Conservation (phyloP, 2,113 vertebrate species). For the Ariopsis seemanni region DNA sequence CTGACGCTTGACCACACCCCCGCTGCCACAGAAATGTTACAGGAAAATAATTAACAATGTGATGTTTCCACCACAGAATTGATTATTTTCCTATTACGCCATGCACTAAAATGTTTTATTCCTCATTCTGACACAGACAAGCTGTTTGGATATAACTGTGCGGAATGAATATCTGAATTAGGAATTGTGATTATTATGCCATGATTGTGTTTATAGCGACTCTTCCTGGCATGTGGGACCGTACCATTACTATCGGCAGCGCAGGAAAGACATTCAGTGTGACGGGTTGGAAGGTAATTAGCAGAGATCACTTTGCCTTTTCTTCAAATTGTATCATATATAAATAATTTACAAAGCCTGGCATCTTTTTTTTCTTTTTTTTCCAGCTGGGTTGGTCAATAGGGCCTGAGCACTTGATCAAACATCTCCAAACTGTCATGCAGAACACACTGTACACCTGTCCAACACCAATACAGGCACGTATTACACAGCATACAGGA, state of each 20-base stretch:
- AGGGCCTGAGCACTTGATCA: slow-evolving; percentile 86
- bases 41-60: background rate
- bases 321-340: background rate
- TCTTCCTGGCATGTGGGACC: slow-evolving; percentile 96
- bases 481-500: slow-evolving; percentile 9
- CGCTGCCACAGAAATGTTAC: background rate
- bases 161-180: background rate
- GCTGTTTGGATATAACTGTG: background rate
- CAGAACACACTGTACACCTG: slow-evolving; percentile 90
- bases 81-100: background rate
- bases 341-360: background rate
- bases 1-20: too few species aligned
- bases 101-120: background rate
- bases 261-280: slow-evolving; percentile 94
- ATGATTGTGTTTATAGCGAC: slow-evolving; percentile 72
- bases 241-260: slow-evolving; percentile 91
- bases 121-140: background rate
- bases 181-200: background rate
- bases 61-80: background rate
- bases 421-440: slow-evolving; percentile 93
- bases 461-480: slow-evolving; percentile 88
- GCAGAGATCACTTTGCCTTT: background rate
- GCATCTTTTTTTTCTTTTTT: slow-evolving; percentile 35
- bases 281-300: slow-evolving; percentile 93
- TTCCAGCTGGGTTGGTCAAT: slow-evolving; percentile 92